These are phyloP conservation scores for Blennius ocellaris DNA, from an alignment of 2,113 vertebrate species.

Conservation along the genomic window DNA sequence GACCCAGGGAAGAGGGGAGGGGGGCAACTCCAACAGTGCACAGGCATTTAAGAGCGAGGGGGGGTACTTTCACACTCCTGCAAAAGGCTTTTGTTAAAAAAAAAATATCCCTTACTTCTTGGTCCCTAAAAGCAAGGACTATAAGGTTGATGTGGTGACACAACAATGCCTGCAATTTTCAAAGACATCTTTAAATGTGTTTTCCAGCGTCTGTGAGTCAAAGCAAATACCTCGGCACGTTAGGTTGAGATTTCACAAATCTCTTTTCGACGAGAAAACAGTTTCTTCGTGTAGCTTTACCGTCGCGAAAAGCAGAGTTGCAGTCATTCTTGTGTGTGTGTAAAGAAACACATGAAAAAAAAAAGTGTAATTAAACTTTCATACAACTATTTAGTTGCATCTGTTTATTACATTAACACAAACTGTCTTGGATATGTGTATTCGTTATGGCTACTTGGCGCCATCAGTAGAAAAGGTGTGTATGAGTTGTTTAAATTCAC, in stretches of 20 bases:
- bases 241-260: neutral
- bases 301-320: too few relatives aligned
- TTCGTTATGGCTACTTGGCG: neutral
- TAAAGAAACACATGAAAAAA: neutral
- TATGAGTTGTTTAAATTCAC: neutral
- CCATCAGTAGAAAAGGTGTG: too few relatives aligned
- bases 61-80: slow-evolving; percentile 59
- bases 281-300: too few relatives aligned
- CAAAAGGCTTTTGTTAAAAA: slow-evolving; percentile 45
- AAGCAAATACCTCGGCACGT: neutral
- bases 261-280: neutral
- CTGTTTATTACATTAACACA: neutral
- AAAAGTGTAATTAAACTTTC: neutral
- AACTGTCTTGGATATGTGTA: neutral
- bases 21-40: slow-evolving; percentile 64
- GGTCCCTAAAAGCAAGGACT: slow-evolving; percentile 24
- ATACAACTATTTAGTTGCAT: neutral
- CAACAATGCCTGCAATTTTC: slow-evolving; percentile 25
- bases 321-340: neutral
- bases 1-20: slow-evolving; percentile 62
- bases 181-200: slow-evolving; percentile 17
- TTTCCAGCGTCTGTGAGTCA: slow-evolving; percentile 11
- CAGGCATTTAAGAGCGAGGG: slow-evolving; percentile 53
- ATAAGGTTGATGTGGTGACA: slow-evolving; percentile 45
- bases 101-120: slow-evolving; percentile 52